These are phyloP conservation scores for Corapipo altera DNA, from an alignment of 2,113 vertebrate genomes.

Conservation along the genomic window DNA sequence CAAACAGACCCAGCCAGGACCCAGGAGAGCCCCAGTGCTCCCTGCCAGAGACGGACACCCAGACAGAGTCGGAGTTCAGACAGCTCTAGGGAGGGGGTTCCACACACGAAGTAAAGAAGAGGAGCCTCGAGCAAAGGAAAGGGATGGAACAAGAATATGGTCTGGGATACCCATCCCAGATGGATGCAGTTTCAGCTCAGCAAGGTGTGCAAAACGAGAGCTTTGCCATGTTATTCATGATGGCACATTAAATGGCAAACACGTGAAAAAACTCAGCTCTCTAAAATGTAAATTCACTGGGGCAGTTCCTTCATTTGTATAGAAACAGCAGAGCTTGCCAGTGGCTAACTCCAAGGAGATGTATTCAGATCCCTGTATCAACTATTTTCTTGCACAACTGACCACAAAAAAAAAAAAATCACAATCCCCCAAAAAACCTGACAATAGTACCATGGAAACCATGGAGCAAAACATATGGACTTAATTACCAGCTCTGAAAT, in stretches of 20 bases:
- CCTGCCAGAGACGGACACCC: not conserved
- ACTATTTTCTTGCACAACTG: constrained; percentile 54
- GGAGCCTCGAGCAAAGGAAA: not conserved
- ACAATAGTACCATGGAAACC: constrained; percentile 27
- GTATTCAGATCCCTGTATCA: constrained; percentile 34
- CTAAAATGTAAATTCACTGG: constrained; percentile 23
- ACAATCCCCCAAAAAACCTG: not conserved
- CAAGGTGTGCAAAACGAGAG: not conserved
- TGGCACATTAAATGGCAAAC: not conserved
- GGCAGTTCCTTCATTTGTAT: constrained; percentile 49
- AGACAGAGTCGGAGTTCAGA: not conserved
- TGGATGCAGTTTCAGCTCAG: constrained; percentile 28
- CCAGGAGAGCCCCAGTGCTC: not conserved
- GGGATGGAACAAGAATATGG: not conserved
- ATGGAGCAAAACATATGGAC: not conserved
- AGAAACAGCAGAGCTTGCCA: constrained; percentile 47
- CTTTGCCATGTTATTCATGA: not conserved
- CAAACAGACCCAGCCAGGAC: not conserved
- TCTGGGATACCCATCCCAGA: not conserved
- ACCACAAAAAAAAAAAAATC: not conserved
- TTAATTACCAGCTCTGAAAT: constrained; percentile 29
- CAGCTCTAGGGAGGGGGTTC: not conserved
- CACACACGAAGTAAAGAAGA: not conserved
- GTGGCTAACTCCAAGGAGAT: constrained; percentile 44
- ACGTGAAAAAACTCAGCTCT: not conserved